Evolutionary conservation across 1,140 invertebrate genomes (phyloP).

Genomic region (Drosophila lacteicornis): DNA sequence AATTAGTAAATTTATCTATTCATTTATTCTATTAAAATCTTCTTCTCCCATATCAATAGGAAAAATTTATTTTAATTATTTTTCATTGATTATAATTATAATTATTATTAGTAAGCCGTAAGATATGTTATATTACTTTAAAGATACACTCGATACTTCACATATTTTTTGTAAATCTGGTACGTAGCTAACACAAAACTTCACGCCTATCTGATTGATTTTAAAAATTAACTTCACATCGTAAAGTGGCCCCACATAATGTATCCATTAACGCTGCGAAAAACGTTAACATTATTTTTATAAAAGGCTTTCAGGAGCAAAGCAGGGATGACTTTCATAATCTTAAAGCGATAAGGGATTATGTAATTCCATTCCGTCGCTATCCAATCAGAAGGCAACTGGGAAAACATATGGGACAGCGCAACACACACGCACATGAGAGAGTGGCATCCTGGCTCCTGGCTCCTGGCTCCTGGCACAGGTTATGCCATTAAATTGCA

Average conservation of each 20-base stretch:
- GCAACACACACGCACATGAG: background rate
- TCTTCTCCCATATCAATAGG: too few species aligned
- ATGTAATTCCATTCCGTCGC: constrained; percentile 46
- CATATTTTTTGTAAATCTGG: too few species aligned
- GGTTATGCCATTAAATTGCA: constrained; percentile 78
- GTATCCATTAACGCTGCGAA: constrained; percentile 11
- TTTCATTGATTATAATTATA: too few species aligned
- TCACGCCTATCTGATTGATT: background rate
- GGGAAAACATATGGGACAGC: constrained; percentile 39
- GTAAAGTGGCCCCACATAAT: constrained; percentile 6
- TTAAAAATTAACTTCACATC: background rate
- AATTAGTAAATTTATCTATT: too few species aligned
- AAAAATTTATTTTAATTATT: too few species aligned
- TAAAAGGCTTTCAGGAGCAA: constrained; percentile 12
- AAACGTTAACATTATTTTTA: constrained; percentile 21
- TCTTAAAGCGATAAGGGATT: constrained; percentile 34
- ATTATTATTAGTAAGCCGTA: too few species aligned
- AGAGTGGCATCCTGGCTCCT: constrained; percentile 28
- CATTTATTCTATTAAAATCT: too few species aligned
- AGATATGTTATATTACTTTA: background rate
- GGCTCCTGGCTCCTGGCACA: constrained; percentile 52
- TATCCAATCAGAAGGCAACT: constrained; percentile 47
- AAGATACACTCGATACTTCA: too few species aligned
- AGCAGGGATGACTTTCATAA: constrained; percentile 27
- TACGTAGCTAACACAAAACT: too few species aligned